Base-by-base conservation (phyloP, 2,888 invertebrate species). In the Eulithis testata region DNA sequence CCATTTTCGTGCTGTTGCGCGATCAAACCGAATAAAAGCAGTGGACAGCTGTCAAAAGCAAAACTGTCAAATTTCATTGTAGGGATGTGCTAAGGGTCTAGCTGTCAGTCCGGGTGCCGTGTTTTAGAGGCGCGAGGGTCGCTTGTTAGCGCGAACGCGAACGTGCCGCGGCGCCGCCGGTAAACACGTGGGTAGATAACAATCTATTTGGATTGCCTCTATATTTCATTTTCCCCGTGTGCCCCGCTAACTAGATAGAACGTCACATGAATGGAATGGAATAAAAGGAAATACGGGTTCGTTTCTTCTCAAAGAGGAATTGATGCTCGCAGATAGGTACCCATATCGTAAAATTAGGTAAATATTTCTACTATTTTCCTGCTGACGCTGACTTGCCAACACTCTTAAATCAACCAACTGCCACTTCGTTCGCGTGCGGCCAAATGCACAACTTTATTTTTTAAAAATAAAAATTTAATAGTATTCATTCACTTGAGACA, bases 121-220 rank as follows among this genome's bases (percentile, higher is more conserved):
- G 87, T 86, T 86, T 83, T 79, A 77, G 78, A 76, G 78, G 78
- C 77, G 81, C 72, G 82, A 80, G 83, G 84, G 84, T 79, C 80
- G 86, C 91, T 91, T 91, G 92, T 92, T 91, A 91, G 88, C 82
- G 84, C 82, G 91, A 86, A 91, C 82, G 84, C 82, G 91, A 86
- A 91, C 92, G 91, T 91, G 91, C 90, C 89, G 82, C 87, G 84
- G 81, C 86, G 85, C 83, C 87, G 84, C 88, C 88, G 88, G 92
- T 87, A 91, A 91, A 92, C 91, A 91, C 90, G 91, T 90, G 93
- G 90, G 91, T 90, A 89, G 93, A 93, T 93, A 93, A 93, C 93
- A 90, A 93, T 93, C 93, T 91, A 89, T 90, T 92, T 90, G 92
- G 89, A 93, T 93, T 93, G 93, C 90, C 90, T 90, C 91, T 93